Percentiles rank a stretch among this genome's conserved stretches.
Evolutionary conservation across 1,140 invertebrate species (phyloP).

Genomic region (Platyura marginata): DNA sequence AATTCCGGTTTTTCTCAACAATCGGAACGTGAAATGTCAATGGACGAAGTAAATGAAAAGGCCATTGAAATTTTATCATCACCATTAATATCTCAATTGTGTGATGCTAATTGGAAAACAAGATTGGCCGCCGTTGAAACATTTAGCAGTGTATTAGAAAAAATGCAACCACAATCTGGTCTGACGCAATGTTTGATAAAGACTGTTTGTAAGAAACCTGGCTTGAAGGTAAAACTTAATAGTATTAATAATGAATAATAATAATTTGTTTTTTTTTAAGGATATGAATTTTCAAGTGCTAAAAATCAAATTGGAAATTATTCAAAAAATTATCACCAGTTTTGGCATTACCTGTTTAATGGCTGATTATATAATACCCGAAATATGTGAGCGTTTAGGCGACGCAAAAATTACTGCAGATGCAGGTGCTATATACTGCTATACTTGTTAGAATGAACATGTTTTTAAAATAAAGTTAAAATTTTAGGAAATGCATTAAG

Average conservation of each 20-base stretch:
- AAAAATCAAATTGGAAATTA: constrained; percentile 62
- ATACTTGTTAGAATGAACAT: too few relatives aligned
- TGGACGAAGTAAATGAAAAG: constrained; percentile 55
- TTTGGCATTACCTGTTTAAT: constrained; percentile 49
- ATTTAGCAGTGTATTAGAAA: constrained; percentile 40
- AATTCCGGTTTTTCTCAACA: constrained; percentile 9
- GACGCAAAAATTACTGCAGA: constrained; percentile 59
- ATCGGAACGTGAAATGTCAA: constrained; percentile 32
- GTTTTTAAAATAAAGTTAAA: too few relatives aligned
- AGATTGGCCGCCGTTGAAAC: constrained; percentile 60
- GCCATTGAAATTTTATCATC: constrained; percentile 38
- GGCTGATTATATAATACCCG: constrained; percentile 55
- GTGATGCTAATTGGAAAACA: constrained; percentile 72
- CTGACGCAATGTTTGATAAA: constrained; percentile 58
- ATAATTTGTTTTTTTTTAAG: constrained; percentile 3
- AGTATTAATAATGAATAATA: too few relatives aligned
- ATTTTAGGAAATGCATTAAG: too few relatives aligned
- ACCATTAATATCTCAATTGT: constrained; percentile 45
- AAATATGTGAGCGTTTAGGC: constrained; percentile 69
- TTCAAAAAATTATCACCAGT: constrained; percentile 59
- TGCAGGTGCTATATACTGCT: constrained; percentile 26
- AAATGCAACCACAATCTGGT: constrained; percentile 39
- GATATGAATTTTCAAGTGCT: constrained; percentile 88
- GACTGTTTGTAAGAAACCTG: constrained; percentile 66
- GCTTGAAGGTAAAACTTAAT: constrained; percentile 50